Evolutionary conservation across 1,140 invertebrate genomes (phyloP), one percentile per base, ranked within the genome.

Genomic region (Drosophila leontia): DNA sequence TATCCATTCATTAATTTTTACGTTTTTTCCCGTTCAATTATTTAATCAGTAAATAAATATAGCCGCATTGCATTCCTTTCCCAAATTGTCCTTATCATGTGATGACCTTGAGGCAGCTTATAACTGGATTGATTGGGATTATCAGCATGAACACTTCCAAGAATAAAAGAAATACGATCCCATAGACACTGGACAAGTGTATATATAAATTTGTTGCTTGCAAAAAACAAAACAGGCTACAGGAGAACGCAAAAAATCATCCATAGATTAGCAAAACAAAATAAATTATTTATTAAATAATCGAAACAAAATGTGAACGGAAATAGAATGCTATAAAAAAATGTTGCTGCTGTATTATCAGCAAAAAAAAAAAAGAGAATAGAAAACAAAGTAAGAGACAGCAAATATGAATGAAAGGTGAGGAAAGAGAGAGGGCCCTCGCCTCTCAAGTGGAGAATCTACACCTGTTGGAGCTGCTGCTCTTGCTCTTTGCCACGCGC

Each of bases 241-340:
- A 55, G 13, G 5, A 56, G 13, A 12, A 23, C 13, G 19, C 32
- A 37, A 67, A 48, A 32, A 35, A 6, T 45, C 12, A n/a, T n/a
- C 29, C 4, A 45, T 37, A 71, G 56, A 77, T 81, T 51, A 71
- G 57, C 69, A 64, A 62, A 72, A 75, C 61, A 55, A 42, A 58
- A 47, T 57, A 77, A 71, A 72, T 71, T 62, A 67, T 67, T 79
- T 50, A 80, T 76, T 76, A 63, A 78, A 78, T 78, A 81, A 81
- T 77, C 48, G 53, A 50, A 45, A 23, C 12, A 15, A 32, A 4
- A 17, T 39, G 35, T 9, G 41, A 71, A 69, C 64, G 70, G 65
- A 76, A 83, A 83, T 83, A 51, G 48, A 65, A 37, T 47, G 34
- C 29, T 35, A 56, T 74, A 64, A 65, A 64, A 70, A 61, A 42